Base-by-base conservation (phyloP, 2,113 vertebrate species). In the Mionectes macconnelli region DNA sequence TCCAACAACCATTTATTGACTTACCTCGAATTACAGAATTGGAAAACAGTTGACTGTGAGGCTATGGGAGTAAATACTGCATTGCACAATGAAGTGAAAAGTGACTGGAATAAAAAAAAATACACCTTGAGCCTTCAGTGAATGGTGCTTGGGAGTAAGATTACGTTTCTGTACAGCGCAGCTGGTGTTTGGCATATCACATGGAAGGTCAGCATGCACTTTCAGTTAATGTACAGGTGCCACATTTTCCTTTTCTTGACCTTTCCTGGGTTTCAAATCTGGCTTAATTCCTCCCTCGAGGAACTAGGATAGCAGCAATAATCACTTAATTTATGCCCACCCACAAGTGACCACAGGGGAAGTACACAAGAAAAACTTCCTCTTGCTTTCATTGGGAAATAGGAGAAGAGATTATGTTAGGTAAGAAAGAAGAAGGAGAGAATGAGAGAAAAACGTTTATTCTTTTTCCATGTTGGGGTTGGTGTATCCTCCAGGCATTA, bases 301-400 rank as follows among this genome's bases (percentile, higher is more conserved):
- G 88, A 75, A 86, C 42, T 42, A 73, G 40, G 69, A 69, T 30
- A 89, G 60, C 84, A 84, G 78, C 53, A 81, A 53, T 92, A 96
- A 97, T 89, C 57, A 87, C 85, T 93, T 95, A 94, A 91, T 92
- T 95, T 93, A 90, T 83, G 66, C 81, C 81, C 86, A 95, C 93
- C 75, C 90, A 87, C 82, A 79, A 73, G 33, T 79, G 72, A 84
- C 81, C 53, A 56, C 89, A 84, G 70, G 85, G 84, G 91, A 91
- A 82, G 24, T 42, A 79, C 12, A 74, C 8, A 59, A 80, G 77
- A n/a, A 92, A 70, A 70, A 33, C 24, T 79, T 84, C 81, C 20
- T 67, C 8, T 53, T 86, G 56, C 37, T 88, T 86, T 90, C 52
- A 18, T 3, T 63, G 23, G 39, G 60, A 35, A 90, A 47, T 37